Evolutionary conservation across 1,140 invertebrate species (phyloP).

Genomic region (Eupristina koningsbergeri): DNA sequence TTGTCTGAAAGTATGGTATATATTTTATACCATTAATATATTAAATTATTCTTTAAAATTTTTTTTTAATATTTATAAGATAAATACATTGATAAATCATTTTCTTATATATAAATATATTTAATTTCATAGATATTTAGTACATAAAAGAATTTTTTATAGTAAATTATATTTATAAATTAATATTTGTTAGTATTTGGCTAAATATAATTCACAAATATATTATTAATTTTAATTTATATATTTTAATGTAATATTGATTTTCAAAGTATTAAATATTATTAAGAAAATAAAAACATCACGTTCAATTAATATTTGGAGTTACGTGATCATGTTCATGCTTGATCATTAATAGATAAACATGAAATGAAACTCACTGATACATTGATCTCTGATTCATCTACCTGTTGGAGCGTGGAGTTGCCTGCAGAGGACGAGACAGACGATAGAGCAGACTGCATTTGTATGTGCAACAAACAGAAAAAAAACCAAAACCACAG

Average conservation of each 20-base stretch:
- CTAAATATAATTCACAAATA: too few relatives aligned
- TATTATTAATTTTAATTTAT: too few relatives aligned
- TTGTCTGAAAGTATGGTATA: too few relatives aligned
- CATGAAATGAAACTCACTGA: slow-evolving; percentile 62
- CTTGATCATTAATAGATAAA: slow-evolving; percentile 30
- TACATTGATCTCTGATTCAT: slow-evolving; percentile 59
- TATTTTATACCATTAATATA: too few relatives aligned
- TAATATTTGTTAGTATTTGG: too few relatives aligned
- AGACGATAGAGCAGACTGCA: slow-evolving; percentile 66
- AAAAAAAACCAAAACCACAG: slow-evolving; percentile 70
- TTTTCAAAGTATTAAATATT: not conserved
- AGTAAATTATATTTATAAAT: too few relatives aligned
- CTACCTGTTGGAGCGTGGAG: slow-evolving; percentile 59
- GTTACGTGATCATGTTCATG: slow-evolving; percentile 39
- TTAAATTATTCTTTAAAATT: too few relatives aligned
- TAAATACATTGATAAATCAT: too few relatives aligned
- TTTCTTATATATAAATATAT: too few relatives aligned
- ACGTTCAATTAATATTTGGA: not conserved
- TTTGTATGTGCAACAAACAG: slow-evolving; percentile 65
- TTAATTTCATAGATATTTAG: too few relatives aligned
- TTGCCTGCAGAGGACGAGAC: slow-evolving; percentile 60
- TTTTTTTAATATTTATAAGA: too few relatives aligned
- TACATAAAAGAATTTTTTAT: too few relatives aligned
- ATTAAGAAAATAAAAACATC: slow-evolving; percentile 2
- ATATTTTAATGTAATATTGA: not conserved